Percentiles rank a stretch among this genome's conserved stretches.
Conservation (phyloP, 2,113 vertebrate species). For the Brachypteracias leptosomus region DNA sequence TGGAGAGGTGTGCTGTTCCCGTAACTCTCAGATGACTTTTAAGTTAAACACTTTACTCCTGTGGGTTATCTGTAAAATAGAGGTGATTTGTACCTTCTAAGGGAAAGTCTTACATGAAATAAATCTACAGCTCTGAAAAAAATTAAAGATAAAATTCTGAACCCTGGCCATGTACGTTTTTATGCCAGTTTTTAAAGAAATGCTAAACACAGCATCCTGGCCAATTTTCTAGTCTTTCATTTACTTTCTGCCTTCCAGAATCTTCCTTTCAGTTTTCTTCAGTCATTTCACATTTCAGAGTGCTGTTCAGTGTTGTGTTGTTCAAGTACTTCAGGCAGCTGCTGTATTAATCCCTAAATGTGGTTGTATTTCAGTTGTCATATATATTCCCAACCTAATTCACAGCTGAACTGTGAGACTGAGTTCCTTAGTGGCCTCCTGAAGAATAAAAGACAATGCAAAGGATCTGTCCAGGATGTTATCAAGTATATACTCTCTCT, state of each 20-base stretch:
- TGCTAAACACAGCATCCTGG: not conserved
- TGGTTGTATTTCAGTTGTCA: not conserved
- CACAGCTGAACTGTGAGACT: not conserved
- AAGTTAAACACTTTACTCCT: not conserved
- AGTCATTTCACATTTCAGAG: not conserved
- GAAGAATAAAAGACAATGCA: not conserved
- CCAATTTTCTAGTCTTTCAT: not conserved
- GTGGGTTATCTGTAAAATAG: not conserved
- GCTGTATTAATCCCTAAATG: not conserved
- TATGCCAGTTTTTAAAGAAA: not conserved
- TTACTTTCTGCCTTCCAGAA: not conserved
- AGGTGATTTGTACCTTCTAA: not conserved
- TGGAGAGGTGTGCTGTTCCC: not conserved
- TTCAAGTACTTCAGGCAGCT: not conserved
- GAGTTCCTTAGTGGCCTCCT: not conserved
- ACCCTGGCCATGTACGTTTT: not conserved
- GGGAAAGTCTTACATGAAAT: not conserved
- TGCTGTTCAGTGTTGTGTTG: not conserved
- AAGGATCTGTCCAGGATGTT: not conserved
- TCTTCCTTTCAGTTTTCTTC: not conserved
- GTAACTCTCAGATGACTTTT: not conserved
- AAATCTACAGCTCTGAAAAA: not conserved
- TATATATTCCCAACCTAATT: not conserved
- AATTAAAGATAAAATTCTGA: not conserved
- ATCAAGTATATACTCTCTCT: rapidly evolving